Conservation (phyloP, 2,888 invertebrate species). For the Pediacus dermestoides region DNA sequence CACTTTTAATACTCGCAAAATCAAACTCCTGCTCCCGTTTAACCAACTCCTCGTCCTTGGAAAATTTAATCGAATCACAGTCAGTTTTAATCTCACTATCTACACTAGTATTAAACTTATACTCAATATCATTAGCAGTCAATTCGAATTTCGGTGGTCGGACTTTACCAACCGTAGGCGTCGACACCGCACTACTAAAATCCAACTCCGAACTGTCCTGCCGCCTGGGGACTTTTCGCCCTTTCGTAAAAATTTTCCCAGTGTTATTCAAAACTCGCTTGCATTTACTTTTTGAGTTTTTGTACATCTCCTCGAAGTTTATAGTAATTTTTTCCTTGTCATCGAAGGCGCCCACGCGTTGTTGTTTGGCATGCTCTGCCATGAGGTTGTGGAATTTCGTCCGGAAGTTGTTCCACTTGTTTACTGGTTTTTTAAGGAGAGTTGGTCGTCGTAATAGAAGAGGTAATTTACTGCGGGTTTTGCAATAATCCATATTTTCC, state of each 20-base stretch:
- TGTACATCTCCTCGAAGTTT: constrained; percentile 47
- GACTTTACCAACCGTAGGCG: constrained; percentile 27
- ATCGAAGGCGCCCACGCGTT: constrained; percentile 43
- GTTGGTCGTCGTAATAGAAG: constrained; percentile 37
- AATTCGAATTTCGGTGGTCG: constrained; percentile 28
- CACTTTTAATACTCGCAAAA: constrained; percentile 39
- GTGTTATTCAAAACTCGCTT: constrained; percentile 43
- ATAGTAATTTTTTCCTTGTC: constrained; percentile 41
- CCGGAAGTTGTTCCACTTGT: constrained; percentile 43
- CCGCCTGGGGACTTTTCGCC: constrained; percentile 20
- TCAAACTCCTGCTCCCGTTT: constrained; percentile 40
- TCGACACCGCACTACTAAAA: constrained; percentile 18
- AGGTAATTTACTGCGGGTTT: constrained; percentile 38
- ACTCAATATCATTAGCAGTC: constrained; percentile 41
- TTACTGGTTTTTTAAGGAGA: constrained; percentile 37
- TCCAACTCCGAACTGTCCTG: constrained; percentile 28
- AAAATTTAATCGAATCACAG: background rate
- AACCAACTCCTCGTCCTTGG: constrained; percentile 16
- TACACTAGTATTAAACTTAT: constrained; percentile 34
- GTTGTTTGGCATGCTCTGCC: constrained; percentile 43
- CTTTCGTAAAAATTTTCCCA: constrained; percentile 42
- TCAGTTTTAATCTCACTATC: constrained; percentile 10
- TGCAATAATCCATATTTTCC: constrained; percentile 37
- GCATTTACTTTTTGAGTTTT: constrained; percentile 46
- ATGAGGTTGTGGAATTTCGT: constrained; percentile 44